Percentiles rank a stretch among this genome's conserved stretches.
These are phyloP conservation scores for Tricholauxania praeusta DNA, from an alignment of 2,888 invertebrate genomes.

Conservation along the genomic window DNA sequence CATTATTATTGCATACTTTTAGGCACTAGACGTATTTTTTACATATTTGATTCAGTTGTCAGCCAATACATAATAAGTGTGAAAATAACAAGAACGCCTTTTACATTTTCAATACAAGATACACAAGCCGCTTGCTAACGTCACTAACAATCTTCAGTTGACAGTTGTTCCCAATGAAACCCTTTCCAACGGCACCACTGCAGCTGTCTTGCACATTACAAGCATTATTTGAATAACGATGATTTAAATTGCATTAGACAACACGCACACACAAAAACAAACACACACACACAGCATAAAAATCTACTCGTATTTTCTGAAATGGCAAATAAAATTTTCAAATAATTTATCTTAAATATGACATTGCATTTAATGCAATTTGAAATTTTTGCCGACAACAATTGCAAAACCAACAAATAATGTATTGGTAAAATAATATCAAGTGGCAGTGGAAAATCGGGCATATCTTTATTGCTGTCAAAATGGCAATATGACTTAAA, in stretches of 20 bases:
- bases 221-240: neutral
- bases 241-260: constrained; percentile 15
- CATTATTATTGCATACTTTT: no score
- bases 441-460: no score
- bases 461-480: no score
- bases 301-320: neutral
- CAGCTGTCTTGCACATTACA: neutral
- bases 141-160: neutral
- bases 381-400: neutral
- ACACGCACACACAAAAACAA: constrained; percentile 3
- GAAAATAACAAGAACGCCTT: no score
- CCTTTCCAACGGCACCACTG: neutral
- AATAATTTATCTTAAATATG: neutral
- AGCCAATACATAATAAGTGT: no score
- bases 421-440: no score
- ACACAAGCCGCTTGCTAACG: neutral
- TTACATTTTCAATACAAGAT: no score
- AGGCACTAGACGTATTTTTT: no score
- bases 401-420: neutral
- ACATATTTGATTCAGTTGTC: no score
- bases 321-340: constrained; percentile 7
- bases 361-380: neutral
- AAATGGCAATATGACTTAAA: no score
- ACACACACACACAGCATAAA: no score
- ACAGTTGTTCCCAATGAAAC: neutral